These are phyloP conservation scores for Maniola hyperantus DNA, from an alignment of 2,888 invertebrate species.

Conservation along the genomic window DNA sequence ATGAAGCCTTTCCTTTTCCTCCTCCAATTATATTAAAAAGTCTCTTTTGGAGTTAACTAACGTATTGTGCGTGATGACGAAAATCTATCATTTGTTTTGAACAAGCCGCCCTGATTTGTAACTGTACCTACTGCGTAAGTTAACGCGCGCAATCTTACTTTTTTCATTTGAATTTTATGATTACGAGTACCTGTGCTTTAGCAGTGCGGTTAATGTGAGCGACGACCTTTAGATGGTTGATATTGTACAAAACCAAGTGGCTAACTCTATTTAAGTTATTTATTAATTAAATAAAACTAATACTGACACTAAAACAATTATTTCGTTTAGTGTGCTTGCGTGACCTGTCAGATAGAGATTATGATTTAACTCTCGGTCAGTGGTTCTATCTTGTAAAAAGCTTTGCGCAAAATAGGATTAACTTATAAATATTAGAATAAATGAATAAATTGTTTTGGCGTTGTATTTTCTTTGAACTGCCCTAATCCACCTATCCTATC, in stretches of 20 bases:
- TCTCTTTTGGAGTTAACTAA: background rate
- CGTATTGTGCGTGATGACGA: background rate
- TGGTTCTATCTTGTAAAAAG: constrained; percentile 69
- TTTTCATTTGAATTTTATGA: background rate
- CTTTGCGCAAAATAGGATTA: constrained; percentile 73
- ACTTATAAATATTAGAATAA: constrained; percentile 68
- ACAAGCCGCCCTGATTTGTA: background rate
- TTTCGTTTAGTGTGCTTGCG: constrained; percentile 17
- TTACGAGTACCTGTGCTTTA: background rate
- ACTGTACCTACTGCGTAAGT: too few relatives aligned
- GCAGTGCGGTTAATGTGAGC: background rate
- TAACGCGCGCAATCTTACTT: too few relatives aligned
- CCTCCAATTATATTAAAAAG: too few relatives aligned
- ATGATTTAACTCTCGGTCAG: constrained; percentile 43
- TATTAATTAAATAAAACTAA: constrained; percentile 52
- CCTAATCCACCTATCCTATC: background rate
- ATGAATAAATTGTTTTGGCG: constrained; percentile 10
- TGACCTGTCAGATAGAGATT: constrained; percentile 22
- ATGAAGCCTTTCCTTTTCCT: too few relatives aligned
- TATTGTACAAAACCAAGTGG: constrained; percentile 77
- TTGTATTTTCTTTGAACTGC: background rate
- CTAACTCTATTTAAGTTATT: constrained; percentile 75
- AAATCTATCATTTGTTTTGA: background rate
- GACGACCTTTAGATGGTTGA: constrained; percentile 59
- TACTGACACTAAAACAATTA: constrained; percentile 17